These are phyloP conservation scores for Arnoldichthys spilopterus DNA, from an alignment of 2,797 vertebrate genomes.

Conservation along the genomic window DNA sequence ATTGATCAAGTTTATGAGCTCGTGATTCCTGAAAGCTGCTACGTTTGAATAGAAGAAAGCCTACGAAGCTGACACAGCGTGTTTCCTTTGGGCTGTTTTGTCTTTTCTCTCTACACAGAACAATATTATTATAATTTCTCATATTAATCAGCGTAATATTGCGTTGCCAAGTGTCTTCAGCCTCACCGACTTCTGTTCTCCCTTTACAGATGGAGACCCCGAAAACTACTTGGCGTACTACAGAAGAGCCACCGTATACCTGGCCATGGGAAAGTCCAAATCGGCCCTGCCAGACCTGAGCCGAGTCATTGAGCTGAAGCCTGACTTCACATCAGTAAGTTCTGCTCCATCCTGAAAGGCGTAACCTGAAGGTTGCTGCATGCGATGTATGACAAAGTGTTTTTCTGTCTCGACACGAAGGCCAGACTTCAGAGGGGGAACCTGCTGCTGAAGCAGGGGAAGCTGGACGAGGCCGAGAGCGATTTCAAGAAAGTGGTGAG, in stretches of 20 bases:
- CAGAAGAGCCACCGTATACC: slow-evolving; percentile 94
- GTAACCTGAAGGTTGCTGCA: not conserved
- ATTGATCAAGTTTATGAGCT: no score
- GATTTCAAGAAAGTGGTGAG: slow-evolving; percentile 96
- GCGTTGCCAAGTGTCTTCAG: not conserved
- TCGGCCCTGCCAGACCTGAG: slow-evolving; percentile 95
- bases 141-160: no score
- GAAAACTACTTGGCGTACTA: slow-evolving; percentile 97
- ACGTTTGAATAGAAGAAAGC: no score
- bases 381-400: not conserved
- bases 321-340: slow-evolving; percentile 97
- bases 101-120: no score
- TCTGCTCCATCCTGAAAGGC: not conserved
- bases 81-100: no score
- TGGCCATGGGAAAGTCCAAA: slow-evolving; percentile 98
- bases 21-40: no score
- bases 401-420: slow-evolving; percentile 67
- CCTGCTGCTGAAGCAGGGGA: slow-evolving; percentile 92
- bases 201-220: slow-evolving; percentile 87
- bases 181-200: not conserved
- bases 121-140: no score
- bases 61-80: no score
- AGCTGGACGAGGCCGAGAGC: slow-evolving; percentile 91
- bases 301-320: slow-evolving; percentile 95
- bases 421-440: slow-evolving; percentile 94